Conservation (phyloP, 2,888 invertebrate genomes). For the Drosophila prolongata region DNA sequence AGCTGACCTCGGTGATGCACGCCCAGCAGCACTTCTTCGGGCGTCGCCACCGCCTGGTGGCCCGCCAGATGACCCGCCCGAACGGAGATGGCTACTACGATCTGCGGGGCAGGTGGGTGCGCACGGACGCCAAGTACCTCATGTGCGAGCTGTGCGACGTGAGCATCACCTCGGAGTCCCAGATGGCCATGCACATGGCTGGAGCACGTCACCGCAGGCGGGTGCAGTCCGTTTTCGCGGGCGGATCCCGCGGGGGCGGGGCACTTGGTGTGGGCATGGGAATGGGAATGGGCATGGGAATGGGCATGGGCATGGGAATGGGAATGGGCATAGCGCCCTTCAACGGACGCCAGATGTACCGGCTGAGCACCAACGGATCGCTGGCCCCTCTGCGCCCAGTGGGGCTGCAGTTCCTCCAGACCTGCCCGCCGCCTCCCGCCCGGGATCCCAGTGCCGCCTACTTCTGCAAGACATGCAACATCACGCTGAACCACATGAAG, state of each 20-base stretch:
- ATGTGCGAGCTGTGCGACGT: constrained; percentile 66
- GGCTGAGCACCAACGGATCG: neutral
- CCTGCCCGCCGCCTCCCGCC: neutral
- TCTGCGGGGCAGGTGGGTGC: constrained; percentile 59
- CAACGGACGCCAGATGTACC: constrained; percentile 28
- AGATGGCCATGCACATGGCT: constrained; percentile 61
- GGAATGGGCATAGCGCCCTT: constrained; percentile 9
- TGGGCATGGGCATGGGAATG: neutral
- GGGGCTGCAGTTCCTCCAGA: constrained; percentile 17
- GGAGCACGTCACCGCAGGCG: constrained; percentile 64
- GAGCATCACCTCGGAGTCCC: constrained; percentile 68
- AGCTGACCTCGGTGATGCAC: constrained; percentile 61
- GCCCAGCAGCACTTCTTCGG: constrained; percentile 67
- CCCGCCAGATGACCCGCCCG: constrained; percentile 43
- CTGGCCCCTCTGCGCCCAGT: constrained; percentile 52
- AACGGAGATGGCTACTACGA: constrained; percentile 59
- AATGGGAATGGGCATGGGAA: neutral
- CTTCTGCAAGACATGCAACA: constrained; percentile 63
- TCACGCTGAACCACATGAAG: constrained; percentile 63
- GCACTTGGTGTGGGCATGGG: neutral
- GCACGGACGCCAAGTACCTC: constrained; percentile 62
- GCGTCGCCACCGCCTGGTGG: constrained; percentile 65
- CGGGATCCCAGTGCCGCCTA: constrained; percentile 46
- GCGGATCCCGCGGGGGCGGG: neutral
- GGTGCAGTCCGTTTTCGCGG: constrained; percentile 5